Base-by-base conservation (phyloP, 2,113 vertebrate genomes). In the Tragelaphus scriptus region DNA sequence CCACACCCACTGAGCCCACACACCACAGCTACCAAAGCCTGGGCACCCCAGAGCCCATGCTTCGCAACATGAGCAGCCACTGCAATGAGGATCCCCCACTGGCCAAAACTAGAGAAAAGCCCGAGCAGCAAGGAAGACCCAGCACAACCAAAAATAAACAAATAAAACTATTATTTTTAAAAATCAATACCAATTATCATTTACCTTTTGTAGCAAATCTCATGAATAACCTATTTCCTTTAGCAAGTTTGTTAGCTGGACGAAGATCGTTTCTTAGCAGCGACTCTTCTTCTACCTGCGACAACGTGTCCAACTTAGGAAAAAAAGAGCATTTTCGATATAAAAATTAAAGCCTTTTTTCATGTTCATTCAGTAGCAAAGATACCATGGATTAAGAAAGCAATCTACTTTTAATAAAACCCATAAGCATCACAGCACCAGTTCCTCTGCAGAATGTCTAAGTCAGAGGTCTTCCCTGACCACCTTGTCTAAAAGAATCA, bases 191-290 rank as follows among this genome's bases (percentile, higher is more conserved):
- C 55, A 89, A 85, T 53, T n/a, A 71, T 53, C 53, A 96, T 95
- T 99, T 98, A 99, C 99, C 99, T 97, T 99, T 99, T 1, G 99
- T 99, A 96, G 99, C 99, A 98, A 99, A 99, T 90, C 99, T 99
- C 98, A 99, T 99, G 95, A 99, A 98, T 1, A 99, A 99, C 68
- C 99, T 99, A 98, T 99, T 99, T 98, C 99, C 99, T 99, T 99
- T 99, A 97, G 99, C 99, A 79, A 99, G 98, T 98, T 99, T 99
- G 98, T 99, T 99, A 56, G 99, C 99, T 32, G 99, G 99, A 49
- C 99, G 99, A 88, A 99, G 98, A 89, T 99, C 99, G 19, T 99
- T 99, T 16, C 99, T 99, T 96, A 99, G 98, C 79, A 99, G 99
- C 90, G 99, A 99, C 71, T 99, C 99, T 91, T 99, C 99, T 98